Base-by-base conservation (phyloP, 1,140 invertebrate genomes). In the Drosophila malerkotliana region DNA sequence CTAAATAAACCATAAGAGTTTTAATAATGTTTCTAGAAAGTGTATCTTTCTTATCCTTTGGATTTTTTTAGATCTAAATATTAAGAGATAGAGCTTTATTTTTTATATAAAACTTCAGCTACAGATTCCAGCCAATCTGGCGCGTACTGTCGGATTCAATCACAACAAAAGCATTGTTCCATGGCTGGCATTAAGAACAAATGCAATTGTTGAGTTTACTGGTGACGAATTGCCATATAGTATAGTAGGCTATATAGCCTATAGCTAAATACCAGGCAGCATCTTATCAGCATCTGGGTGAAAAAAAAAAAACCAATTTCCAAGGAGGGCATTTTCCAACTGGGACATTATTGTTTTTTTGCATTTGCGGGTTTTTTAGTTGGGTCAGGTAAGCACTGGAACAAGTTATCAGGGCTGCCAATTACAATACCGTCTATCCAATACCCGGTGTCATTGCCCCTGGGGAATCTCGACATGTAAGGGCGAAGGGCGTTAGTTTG, bases 81-180 rank as follows among this genome's bases (percentile, higher is more conserved):
- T 44, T 2, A 41, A 14, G 18, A 2, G 8, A 18, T 15, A 14
- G 4, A 1, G 5, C 2, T n/a, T 18, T 30, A 21, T 21, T 28
- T 41, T 2, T 4, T 15, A 18, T 9, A 18, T 7, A 37, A 28
- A 0, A 4, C 0, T 28, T 45, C 2, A 1, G 18, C 8, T 26
- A 41, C 24, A 26, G 14, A 56, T 55, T 44, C 14, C 37, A 15
- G 4, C 37, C 4, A n/a, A 56, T 44, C 41, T 44, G 41, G 41
- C 41, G 41, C 41, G 39, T 18, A 45, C 8, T 45, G 41, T 51
- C 57, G 18, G 26, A 34, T 45, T 69, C 49, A 59, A 76, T 77
- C 44, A 61, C 61, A 77, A 82, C 72, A 82, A 77, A 44, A 74
- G 71, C 77, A 77, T 71, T 79, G 67, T 79, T 60, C 14, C 39